Conservation (phyloP, 2,113 vertebrate species). For the Nestor notabilis region DNA sequence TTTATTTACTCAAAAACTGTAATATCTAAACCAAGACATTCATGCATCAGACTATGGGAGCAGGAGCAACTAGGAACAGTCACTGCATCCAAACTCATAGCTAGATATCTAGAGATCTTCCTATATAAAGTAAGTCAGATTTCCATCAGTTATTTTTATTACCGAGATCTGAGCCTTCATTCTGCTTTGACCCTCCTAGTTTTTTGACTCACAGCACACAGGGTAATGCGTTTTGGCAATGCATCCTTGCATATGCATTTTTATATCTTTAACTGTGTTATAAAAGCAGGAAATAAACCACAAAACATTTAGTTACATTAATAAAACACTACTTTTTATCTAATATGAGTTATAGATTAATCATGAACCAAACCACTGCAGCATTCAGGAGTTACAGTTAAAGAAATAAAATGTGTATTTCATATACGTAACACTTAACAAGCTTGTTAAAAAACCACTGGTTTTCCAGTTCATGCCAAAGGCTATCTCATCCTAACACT, state of each 20-base stretch:
- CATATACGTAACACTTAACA: neutral
- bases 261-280: neutral
- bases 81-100: neutral
- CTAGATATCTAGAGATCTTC: neutral
- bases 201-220: neutral
- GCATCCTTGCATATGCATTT: neutral
- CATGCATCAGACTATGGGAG: neutral
- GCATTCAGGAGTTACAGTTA: neutral
- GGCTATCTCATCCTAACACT: neutral
- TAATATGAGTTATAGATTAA: neutral
- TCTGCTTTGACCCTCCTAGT: neutral
- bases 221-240: neutral
- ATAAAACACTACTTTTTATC: neutral
- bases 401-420: neutral
- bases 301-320: neutral
- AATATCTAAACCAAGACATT: neutral
- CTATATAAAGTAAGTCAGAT: neutral
- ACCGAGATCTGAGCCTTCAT: neutral
- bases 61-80: neutral
- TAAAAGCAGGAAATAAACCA: neutral
- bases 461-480: neutral
- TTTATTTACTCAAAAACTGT: neutral
- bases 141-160: neutral
- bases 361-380: neutral
- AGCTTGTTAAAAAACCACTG: neutral